These are phyloP conservation scores for Aythya baeri DNA, from an alignment of 2,113 vertebrate species.

Conservation along the genomic window DNA sequence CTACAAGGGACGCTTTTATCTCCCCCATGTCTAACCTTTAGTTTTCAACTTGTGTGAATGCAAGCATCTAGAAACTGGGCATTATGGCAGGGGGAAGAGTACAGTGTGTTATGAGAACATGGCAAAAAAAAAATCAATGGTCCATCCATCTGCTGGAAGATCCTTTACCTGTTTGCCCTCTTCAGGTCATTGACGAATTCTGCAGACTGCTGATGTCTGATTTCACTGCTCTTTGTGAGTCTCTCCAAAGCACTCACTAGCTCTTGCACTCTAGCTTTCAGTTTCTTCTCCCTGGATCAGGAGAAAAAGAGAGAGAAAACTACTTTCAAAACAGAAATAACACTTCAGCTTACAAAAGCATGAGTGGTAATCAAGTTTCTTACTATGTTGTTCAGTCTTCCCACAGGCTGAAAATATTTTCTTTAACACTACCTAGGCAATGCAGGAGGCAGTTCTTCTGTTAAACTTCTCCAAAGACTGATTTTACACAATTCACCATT, in stretches of 20 bases:
- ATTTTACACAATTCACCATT: neutral
- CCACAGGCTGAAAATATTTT: neutral
- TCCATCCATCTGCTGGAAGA: neutral
- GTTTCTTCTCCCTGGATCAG: conserved; percentile 85
- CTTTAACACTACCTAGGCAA: neutral
- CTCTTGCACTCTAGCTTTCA: conserved; percentile 87
- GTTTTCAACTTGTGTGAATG: accelerated
- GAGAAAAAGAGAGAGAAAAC: neutral
- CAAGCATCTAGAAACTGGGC: neutral
- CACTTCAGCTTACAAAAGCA: neutral
- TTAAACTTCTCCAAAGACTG: neutral
- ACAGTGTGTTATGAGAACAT: neutral
- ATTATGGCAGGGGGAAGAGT: neutral
- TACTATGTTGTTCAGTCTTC: neutral
- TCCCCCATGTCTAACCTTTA: neutral
- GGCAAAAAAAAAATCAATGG: accelerated
- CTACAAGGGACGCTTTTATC: neutral
- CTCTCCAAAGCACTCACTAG: conserved; percentile 86
- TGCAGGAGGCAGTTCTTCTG: neutral
- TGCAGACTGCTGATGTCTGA: conserved; percentile 88
- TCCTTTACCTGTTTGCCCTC: conserved; percentile 87
- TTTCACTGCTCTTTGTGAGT: conserved; percentile 89
- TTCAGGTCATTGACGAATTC: conserved; percentile 91
- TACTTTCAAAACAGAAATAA: neutral
- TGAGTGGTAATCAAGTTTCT: neutral